Base-by-base conservation (phyloP, 2,888 invertebrate genomes). In the Ichneumon xanthorius region DNA sequence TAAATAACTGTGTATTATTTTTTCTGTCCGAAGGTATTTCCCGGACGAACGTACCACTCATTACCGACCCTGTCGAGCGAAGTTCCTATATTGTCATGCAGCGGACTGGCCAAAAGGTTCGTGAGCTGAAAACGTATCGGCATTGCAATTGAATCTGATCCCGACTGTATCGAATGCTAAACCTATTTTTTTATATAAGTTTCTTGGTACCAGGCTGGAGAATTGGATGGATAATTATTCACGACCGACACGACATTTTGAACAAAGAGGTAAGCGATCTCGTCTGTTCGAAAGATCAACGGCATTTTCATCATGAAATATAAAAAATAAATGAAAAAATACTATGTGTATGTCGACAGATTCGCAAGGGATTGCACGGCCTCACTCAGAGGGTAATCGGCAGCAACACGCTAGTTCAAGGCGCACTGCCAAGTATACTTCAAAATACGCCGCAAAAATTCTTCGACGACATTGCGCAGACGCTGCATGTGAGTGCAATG, bases 181-280 rank as follows among this genome's bases (percentile, higher is more conserved):
- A 22, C 40, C 11, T 33, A 6, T 67, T 72, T 37, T 26, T 48
- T 40, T 76, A 79, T 90, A 91, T 53, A 90, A 95, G 99, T 92
- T 99, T 98, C 94, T 94, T 40, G 40, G 40, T 40, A 40, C 40
- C 40, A 40, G 40, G 40, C 16, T 99, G 99, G 99, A 95, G 99
- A 91, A 95, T 99, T 95, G 99, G 99, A 0, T 99, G 99, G 99
- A 96, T 99, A 87, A 96, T 98, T 7, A 96, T 99, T 84, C 98
- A 99, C 92, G 99, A 99, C 94, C 96, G 97, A 78, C 95, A 96
- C 85, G 95, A 96, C 87, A 95, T 97, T 85, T 96, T 97, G 78
- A 95, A 95, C 37, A 94, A 95, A 84, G 94, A 95, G 92, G 95
- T 95, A 90, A 89, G 87, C 26, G 14, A 80, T 48, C 75, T 68